Conservation (phyloP, 2,797 vertebrate genomes). For the Cheirogaleus major region DNA sequence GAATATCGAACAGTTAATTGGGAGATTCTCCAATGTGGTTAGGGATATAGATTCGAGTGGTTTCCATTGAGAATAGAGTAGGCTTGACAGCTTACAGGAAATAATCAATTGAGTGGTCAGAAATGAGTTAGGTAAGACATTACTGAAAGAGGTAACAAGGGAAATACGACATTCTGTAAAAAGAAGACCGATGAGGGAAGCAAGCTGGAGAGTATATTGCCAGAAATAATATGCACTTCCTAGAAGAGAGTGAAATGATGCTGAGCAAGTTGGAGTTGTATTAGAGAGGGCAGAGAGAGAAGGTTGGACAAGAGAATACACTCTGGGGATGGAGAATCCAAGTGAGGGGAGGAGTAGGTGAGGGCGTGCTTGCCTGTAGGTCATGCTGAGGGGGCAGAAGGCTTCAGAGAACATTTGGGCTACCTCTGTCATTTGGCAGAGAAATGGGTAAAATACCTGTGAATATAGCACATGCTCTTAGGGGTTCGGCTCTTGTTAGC, state of each 20-base stretch:
- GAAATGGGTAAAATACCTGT: not conserved
- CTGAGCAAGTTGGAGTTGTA: not conserved
- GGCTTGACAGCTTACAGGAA: constrained; percentile 56
- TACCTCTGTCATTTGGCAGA: not conserved
- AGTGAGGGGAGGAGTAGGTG: not conserved
- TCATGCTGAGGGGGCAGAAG: not conserved
- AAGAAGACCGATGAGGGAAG: not conserved
- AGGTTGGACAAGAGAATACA: not conserved
- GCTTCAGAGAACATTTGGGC: not conserved
- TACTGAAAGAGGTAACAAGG: constrained; percentile 44
- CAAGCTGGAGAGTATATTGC: not conserved
- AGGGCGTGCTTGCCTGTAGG: not conserved
- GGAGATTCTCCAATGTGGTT: constrained; percentile 51
- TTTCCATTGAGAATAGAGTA: constrained; percentile 60
- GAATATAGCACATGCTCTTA: not conserved
- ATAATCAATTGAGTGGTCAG: constrained; percentile 58
- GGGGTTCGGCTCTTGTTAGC: not conserved
- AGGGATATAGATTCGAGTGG: constrained; percentile 62
- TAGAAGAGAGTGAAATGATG: not conserved
- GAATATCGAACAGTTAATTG: constrained; percentile 69
- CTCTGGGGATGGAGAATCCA: not conserved
- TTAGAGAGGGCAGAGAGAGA: not conserved
- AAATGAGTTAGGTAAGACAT: constrained; percentile 46
- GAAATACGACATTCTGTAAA: not conserved
- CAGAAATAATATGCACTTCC: not conserved